These are phyloP conservation scores for Lepidothrix coronata DNA, from an alignment of 2,113 vertebrate genomes.

Conservation along the genomic window DNA sequence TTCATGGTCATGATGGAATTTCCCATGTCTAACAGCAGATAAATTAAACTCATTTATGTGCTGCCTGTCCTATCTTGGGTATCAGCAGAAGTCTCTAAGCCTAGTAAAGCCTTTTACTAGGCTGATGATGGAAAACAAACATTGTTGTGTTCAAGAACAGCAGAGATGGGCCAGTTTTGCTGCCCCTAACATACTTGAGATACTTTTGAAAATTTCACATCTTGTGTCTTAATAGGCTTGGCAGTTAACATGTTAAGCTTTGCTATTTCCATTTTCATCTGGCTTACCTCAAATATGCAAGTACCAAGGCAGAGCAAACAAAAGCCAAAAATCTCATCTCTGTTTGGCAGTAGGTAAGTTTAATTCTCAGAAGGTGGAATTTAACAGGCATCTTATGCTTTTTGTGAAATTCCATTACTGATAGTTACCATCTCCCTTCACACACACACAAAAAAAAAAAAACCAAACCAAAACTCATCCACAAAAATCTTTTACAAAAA, in stretches of 20 bases:
- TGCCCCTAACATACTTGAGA: neutral
- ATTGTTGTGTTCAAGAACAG: neutral
- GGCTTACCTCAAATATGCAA: slow-evolving; percentile 4
- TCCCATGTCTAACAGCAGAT: neutral
- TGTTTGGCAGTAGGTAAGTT: neutral
- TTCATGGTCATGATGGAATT: neutral
- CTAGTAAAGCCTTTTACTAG: neutral
- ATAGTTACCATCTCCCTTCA: neutral
- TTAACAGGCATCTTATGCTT: neutral
- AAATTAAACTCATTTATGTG: neutral
- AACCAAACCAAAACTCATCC: neutral
- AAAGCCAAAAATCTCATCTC: neutral
- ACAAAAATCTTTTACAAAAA: neutral
- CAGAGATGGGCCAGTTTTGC: neutral
- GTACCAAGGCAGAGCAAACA: neutral
- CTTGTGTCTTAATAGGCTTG: neutral
- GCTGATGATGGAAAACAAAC: neutral
- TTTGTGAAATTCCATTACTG: neutral
- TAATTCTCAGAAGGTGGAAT: neutral
- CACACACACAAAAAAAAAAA: neutral
- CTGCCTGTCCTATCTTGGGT: neutral
- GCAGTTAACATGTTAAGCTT: neutral
- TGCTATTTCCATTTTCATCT: neutral
- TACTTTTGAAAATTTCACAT: neutral
- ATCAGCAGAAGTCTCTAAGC: neutral